A percentile compares a stretch with the other conserved stretches of the same genome.
phyloP scores from a whole-genome alignment of 2,888 invertebrate species.

The Isotomurus palustris region DNA sequence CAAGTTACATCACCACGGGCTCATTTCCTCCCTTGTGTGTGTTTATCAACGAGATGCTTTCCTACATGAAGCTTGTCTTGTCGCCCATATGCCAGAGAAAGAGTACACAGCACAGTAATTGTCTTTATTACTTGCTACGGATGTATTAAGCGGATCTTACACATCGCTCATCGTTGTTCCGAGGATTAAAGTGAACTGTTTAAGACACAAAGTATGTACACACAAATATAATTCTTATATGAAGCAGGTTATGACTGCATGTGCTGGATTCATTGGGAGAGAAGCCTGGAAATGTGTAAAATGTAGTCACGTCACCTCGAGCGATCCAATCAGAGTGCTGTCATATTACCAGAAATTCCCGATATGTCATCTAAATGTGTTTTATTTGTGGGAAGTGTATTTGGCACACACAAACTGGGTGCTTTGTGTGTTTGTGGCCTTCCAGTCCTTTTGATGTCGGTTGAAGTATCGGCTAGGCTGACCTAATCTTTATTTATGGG shows the following conservation, averaged over 20 bases:
- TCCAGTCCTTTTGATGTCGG: neutral
- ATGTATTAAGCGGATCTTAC: too few relatives aligned
- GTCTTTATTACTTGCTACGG: too few relatives aligned
- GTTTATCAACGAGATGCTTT: neutral
- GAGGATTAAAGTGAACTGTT: too few relatives aligned
- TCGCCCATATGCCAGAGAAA: too few relatives aligned
- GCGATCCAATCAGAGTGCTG: conserved; percentile 11
- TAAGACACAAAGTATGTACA: too few relatives aligned
- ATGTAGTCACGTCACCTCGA: neutral
- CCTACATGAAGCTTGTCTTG: too few relatives aligned
- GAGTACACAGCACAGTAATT: too few relatives aligned
- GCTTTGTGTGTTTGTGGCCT: conserved; percentile 1
- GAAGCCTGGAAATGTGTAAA: neutral
- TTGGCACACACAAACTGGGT: neutral
- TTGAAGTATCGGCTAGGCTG: neutral
- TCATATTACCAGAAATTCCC: conserved; percentile 10
- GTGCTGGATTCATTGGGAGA: too few relatives aligned
- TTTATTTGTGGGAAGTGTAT: neutral
- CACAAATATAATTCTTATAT: too few relatives aligned
- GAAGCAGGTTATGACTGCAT: too few relatives aligned
- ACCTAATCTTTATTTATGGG: conserved; percentile 16
- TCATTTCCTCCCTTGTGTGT: neutral
- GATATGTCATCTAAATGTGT: conserved; percentile 10
- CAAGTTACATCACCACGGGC: neutral
- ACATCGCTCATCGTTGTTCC: too few relatives aligned